Base-by-base conservation (phyloP, 2,797 vertebrate genomes). In the Semaprochilodus insignis region DNA sequence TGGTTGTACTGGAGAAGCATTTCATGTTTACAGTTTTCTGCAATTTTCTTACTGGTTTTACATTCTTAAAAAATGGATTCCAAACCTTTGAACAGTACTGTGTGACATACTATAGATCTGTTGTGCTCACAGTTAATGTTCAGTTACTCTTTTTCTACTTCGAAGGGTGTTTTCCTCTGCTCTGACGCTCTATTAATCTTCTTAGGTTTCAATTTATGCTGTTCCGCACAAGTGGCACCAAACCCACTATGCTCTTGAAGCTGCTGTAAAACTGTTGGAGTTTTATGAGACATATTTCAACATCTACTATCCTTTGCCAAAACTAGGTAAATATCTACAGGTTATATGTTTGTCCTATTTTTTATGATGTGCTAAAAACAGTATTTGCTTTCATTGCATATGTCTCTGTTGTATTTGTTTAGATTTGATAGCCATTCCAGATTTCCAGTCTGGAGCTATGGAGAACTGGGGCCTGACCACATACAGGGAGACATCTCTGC, bases 401-500 rank as follows among this genome's bases (percentile, higher is more conserved):
- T 16, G 69, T 2, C 59, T n/a, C 25, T 73, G 0, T 72, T 69
- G 31, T 21, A 36, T n/a, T 87, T 78, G 83, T 52, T 87, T 87
- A 97, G 96, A 96, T 90, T 89, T 96, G 57, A 90, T 96, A 85
- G 95, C 95, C 10, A 95, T 96, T 82, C 94, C 95, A 73, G 95
- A 96, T 80, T 96, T 97, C 81, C 82, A 91, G 90, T 78, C 88
- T 0, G 95, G 95, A 63, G 95, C 95, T 0, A 97, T 96, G 96
- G 95, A 96, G 88, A 97, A 96, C 89, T 96, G 95, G 95, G 95
- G 95, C 81, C 92, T 96, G 87, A 95, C 93, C 81, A 96, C 95
- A 23, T 96, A 94, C 83, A 92, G 92, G 86, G 95, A 96, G 87
- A 95, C 92, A 0, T 94, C 94, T 78, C 91, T 96, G 31, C 93